These are phyloP conservation scores for Andrena cerasifolii DNA, from an alignment of 1,140 invertebrate genomes.

Conservation along the genomic window DNA sequence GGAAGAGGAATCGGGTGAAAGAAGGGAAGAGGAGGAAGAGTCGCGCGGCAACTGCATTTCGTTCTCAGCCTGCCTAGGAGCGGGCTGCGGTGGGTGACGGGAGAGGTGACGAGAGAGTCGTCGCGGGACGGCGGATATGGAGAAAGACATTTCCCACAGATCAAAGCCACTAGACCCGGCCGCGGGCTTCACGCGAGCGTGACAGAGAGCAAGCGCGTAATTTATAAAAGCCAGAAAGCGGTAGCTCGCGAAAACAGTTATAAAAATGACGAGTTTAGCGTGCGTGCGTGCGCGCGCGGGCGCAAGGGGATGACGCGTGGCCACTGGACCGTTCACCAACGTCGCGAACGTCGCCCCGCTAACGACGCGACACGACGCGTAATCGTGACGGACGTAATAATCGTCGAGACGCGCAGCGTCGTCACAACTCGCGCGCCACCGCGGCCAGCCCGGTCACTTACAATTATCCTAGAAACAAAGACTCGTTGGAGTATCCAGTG, in stretches of 20 bases:
- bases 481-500: conserved; percentile 21
- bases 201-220: conserved; percentile 51
- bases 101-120: not conserved
- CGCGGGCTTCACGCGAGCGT: conserved; percentile 9
- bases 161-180: conserved; percentile 49
- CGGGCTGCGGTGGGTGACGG: conserved; percentile 8
- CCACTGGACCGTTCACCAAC: conserved; percentile 25
- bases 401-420: conserved; percentile 68
- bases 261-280: conserved; percentile 66
- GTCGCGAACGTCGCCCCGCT: conserved; percentile 20
- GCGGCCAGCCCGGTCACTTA: conserved; percentile 50
- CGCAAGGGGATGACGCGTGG: conserved; percentile 12
- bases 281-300: no score
- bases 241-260: conserved; percentile 73
- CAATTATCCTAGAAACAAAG: conserved; percentile 59
- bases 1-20: conserved; percentile 10
- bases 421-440: conserved; percentile 60
- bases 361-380: conserved; percentile 66
- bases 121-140: not conserved
- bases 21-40: conserved; percentile 42
- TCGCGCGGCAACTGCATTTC: conserved; percentile 26
- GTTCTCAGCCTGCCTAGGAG: conserved; percentile 62
- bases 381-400: conserved; percentile 78
- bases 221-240: conserved; percentile 73
- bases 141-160: conserved; percentile 73